Evolutionary conservation across 2,888 invertebrate genomes (phyloP).

Genomic region (Hirtodrosophila alboralis): DNA sequence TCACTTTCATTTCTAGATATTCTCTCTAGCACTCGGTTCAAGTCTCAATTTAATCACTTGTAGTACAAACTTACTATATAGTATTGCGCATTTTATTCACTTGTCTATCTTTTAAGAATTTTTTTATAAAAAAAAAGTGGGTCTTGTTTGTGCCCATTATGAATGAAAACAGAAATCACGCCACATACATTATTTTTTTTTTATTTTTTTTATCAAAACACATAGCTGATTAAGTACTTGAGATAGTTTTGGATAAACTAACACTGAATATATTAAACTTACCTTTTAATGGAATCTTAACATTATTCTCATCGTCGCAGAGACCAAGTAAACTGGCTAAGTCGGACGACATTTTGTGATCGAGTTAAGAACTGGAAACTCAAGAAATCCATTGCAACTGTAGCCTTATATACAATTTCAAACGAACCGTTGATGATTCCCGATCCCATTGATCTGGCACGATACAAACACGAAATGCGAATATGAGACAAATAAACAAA

Average conservation of each 20-base stretch:
- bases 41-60: too few relatives aligned
- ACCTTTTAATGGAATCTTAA: conserved; percentile 23
- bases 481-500: conserved; percentile 22
- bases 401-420: conserved; percentile 35
- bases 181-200: background rate
- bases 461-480: conserved; percentile 24
- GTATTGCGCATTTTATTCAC: too few relatives aligned
- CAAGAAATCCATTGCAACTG: conserved; percentile 14
- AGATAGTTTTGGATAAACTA: background rate
- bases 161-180: background rate
- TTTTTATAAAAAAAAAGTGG: too few relatives aligned
- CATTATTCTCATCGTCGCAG: conserved; percentile 25
- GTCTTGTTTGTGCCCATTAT: background rate
- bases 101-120: too few relatives aligned
- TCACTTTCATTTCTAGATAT: too few relatives aligned
- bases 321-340: conserved; percentile 51
- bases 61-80: too few relatives aligned
- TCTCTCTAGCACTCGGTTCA: too few relatives aligned
- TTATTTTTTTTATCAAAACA: conserved; percentile 5
- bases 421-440: conserved; percentile 1
- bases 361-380: background rate
- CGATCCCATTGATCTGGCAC: conserved; percentile 7
- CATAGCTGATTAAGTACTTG: background rate
- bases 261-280: conserved; percentile 8
- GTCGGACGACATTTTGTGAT: conserved; percentile 35